Conservation (phyloP, 2,888 invertebrate species). For the Cheilosia vulpina region DNA sequence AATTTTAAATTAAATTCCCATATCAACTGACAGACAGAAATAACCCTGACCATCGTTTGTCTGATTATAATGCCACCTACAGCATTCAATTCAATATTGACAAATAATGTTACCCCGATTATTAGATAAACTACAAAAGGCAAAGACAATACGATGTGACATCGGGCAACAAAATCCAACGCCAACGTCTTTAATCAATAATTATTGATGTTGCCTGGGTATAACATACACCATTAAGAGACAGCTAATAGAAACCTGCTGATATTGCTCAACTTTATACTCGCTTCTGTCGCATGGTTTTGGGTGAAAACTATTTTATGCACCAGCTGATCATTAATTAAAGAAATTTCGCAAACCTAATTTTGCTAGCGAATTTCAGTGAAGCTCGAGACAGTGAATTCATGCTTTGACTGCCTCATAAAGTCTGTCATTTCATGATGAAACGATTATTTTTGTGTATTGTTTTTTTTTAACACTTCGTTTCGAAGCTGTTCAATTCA, state of each 20-base stretch:
- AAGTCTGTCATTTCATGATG: neutral
- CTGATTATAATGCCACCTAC: slow-evolving; percentile 31
- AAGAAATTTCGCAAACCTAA: neutral
- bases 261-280: neutral
- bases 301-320: neutral
- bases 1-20: slow-evolving; percentile 35
- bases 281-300: neutral
- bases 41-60: slow-evolving; percentile 44
- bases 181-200: neutral
- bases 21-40: neutral
- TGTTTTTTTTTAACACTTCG: slow-evolving; percentile 2
- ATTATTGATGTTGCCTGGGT: neutral
- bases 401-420: neutral
- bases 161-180: slow-evolving; percentile 28
- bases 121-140: neutral
- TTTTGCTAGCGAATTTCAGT: neutral
- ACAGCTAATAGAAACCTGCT: neutral
- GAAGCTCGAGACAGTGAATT: neutral
- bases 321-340: slow-evolving; percentile 1
- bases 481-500: slow-evolving; percentile 30
- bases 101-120: slow-evolving; percentile 62
- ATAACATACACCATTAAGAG: neutral
- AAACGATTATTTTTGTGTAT: neutral
- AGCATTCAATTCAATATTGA: slow-evolving; percentile 46
- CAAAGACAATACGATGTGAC: slow-evolving; percentile 24